Evolutionary conservation across 2,113 vertebrate genomes (phyloP).

Genomic region (Crotalus tigris): DNA sequence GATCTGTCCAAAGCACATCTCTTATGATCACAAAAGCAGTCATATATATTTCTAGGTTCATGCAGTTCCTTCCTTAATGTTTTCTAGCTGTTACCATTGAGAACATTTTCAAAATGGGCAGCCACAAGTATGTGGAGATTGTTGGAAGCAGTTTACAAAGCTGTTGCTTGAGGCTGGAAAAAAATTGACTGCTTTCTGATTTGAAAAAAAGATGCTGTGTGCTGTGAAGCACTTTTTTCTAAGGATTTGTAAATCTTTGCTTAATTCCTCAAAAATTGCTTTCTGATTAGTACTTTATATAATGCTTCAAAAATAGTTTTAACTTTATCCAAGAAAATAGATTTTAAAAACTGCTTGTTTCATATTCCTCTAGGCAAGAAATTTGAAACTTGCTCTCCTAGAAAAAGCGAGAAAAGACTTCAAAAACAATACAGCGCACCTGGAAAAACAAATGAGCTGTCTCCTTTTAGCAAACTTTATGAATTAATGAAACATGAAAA

Average conservation of each 20-base stretch:
- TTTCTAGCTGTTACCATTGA: not conserved
- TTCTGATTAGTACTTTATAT: not conserved
- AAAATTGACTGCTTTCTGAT: not conserved
- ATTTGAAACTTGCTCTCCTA: slow-evolving; percentile 16
- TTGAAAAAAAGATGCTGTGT: not conserved
- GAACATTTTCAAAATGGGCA: not conserved
- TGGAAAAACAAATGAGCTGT: slow-evolving; percentile 40
- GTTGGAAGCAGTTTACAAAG: not conserved
- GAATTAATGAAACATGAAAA: slow-evolving; percentile 77
- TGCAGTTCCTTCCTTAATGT: not conserved
- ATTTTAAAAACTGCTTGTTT: not conserved
- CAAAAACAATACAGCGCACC: slow-evolving; percentile 15
- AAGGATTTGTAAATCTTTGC: not conserved
- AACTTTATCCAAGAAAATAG: not conserved
- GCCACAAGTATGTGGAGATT: not conserved
- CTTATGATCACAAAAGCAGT: not conserved
- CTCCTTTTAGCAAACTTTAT: slow-evolving; percentile 80
- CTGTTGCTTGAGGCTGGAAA: not conserved
- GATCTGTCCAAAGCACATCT: not conserved
- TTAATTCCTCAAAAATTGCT: not conserved
- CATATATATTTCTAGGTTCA: not conserved
- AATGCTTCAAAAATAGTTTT: not conserved
- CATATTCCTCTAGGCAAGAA: slow-evolving; percentile 30
- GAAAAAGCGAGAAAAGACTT: not conserved
- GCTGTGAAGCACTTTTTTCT: not conserved